These are phyloP conservation scores for Apocheima hispidaria DNA, from an alignment of 2,888 invertebrate genomes.

Conservation along the genomic window DNA sequence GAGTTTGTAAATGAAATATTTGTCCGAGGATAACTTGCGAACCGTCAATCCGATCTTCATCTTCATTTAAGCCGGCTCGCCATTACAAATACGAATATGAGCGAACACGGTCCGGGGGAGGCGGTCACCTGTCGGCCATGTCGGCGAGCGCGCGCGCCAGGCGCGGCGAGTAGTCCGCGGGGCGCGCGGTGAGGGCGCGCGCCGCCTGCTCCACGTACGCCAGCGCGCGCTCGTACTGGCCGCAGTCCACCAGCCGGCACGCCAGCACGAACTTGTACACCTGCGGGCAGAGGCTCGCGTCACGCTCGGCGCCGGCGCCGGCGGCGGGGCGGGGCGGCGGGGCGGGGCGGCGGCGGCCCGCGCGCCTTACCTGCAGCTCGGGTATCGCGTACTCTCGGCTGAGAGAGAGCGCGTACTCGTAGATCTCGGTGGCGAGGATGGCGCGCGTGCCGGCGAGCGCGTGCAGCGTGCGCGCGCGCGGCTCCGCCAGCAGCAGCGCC, in stretches of 20 bases:
- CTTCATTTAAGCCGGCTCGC: no score
- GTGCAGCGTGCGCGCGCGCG: slow-evolving; percentile 86
- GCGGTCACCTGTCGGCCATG: slow-evolving; percentile 63
- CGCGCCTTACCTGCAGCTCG: slow-evolving; percentile 88
- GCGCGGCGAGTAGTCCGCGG: slow-evolving; percentile 67
- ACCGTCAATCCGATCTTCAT: no score
- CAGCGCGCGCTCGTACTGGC: slow-evolving; percentile 92
- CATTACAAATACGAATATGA: no score
- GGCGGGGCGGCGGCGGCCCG: not conserved
- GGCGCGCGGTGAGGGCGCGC: slow-evolving; percentile 87
- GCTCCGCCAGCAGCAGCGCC: slow-evolving; percentile 92
- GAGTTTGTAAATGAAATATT: no score
- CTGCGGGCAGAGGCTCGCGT: slow-evolving; percentile 70
- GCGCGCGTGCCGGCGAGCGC: slow-evolving; percentile 93
- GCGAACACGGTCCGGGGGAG: no score
- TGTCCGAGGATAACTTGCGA: no score
- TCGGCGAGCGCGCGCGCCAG: slow-evolving; percentile 81
- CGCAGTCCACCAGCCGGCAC: slow-evolving; percentile 90
- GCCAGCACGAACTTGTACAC: slow-evolving; percentile 95
- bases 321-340: not conserved
- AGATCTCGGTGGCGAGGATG: slow-evolving; percentile 97
- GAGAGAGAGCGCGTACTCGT: slow-evolving; percentile 96
- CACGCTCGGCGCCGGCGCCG: not conserved
- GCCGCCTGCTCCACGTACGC: slow-evolving; percentile 94
- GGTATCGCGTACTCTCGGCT: slow-evolving; percentile 90